Evolutionary conservation across 2,113 vertebrate species (phyloP), one percentile per base, ranked within the genome.

Genomic region (Amia ocellicauda): DNA sequence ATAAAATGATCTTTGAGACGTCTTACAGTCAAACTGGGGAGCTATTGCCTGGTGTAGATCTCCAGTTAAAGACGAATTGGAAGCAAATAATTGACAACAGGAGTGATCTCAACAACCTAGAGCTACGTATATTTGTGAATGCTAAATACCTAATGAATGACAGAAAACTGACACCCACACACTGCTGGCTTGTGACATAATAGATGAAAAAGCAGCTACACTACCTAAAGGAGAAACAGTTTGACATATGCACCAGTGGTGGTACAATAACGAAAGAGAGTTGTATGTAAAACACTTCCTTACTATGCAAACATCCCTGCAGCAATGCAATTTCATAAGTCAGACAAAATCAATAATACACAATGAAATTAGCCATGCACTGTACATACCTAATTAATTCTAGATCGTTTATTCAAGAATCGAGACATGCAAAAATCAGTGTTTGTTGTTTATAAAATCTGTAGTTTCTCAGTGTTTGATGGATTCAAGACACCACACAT

Each of bases 1-100:
- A 90, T 84, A 80, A 86, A 87, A 85, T 81, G 80, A 85, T 85
- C 81, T 80, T 70, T 68, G 72, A 62, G 69, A 82, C 62, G 74
- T 83, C 77, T 79, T 78, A 70, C 74, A 20, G 80, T 74, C 68
- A 74, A 68, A 72, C 69, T n/a, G 55, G 70, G 70, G 69, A 58
- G 76, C 74, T 76, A 76, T 77, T 56, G 51, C 22, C 17, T 61
- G 70, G 73, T 72, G 67, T 66, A 70, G 76, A 70, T 78, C 65
- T 59, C 67, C 64, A 76, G 71, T 81, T 67, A 76, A 70, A 74
- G 36, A 71, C 70, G 63, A 23, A n/a, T 23, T 71, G 50, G 22
- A 45, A 51, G 59, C 61, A 68, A 52, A 41, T 55, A 78, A 70
- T 66, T 70, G 79, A 77, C 63, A 62, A 61, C 50, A 55, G 58